Base-by-base conservation (phyloP, 2,797 vertebrate genomes). In the Gymnothorax reevesii region DNA sequence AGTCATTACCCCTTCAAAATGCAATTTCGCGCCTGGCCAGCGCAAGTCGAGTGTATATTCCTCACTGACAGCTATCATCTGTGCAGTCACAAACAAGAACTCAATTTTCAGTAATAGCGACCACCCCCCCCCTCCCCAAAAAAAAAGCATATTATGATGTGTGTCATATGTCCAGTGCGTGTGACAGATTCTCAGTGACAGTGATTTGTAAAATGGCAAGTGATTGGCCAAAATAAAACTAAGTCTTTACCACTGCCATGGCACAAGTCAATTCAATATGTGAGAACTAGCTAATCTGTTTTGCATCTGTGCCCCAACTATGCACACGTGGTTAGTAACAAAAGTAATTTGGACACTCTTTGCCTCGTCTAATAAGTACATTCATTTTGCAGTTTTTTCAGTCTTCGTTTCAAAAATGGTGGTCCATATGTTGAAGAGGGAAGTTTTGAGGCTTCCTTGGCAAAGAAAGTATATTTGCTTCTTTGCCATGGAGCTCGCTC, bases 1-100 rank as follows among this genome's bases (percentile, higher is more conserved):
- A 54, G 77, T 80, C 77, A 80, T 80, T 80, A 80, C 77, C 77
- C 52, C 77, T 80, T 80, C 22, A 80, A 80, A 80, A 80, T 80
- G 77, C 55, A 80, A 80, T 80, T 80, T 80, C 77, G 77, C 77
- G 77, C 77, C 77, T 80, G 77, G 77, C 77, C 77, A 80, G 52
- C 54, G 49, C 77, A 80, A 80, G 77, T 80, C 22, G 52, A 80
- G 77, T 55, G 77, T 52, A 55, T 80, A 80, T 80, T 80, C 77
- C 77, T 22, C 77, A 80, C 22, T 13, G 52, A 80, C 52, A 80
- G 77, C 77, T 27, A 80, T 80, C 77, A 80, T 80, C 13, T 55
- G 20, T 54, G 77, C 49, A 80, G 77, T 8, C 17, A 80, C 49
- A 80, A 73, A 77, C 33, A 52, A 6, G 42, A 42, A 52, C 33